Base-by-base conservation (phyloP, 2,888 invertebrate species). In the Agrotis ipsilon region DNA sequence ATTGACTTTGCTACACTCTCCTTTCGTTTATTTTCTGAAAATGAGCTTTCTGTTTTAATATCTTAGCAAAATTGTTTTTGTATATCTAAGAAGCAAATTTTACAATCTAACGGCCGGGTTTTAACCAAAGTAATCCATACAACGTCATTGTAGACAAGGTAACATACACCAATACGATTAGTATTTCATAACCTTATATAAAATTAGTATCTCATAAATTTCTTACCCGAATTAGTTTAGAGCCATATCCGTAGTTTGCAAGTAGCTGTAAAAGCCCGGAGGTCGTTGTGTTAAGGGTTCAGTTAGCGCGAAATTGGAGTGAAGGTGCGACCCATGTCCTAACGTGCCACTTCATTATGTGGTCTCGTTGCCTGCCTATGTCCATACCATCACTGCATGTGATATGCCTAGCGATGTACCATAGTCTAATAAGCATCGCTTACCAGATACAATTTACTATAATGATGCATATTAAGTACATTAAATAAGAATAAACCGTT, bases 311-410 rank as follows among this genome's bases (percentile, higher is more conserved):
- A 93, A 93, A 93, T 93, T 92, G 92, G 90, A 90, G 89, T 89
- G 90, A 81, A 90, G 90, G 89, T 90, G 89, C 88, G 88, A 88
- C 89, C 91, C 90, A 88, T 89, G 89, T 87, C 90, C 92, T 92
- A 92, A 93, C 92, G 91, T 86, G 92, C 88, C 92, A 92, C 92
- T 94, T 94, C 93, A 94, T 94, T 94, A 94, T 89, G 87, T 87
- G 87, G 87, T 90, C 92, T 93, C 92, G 91, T 94, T 94, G 92
- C 90, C 88, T 85, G 86, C 89, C 88, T 86, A 84, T 87, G 83
- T 84, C 86, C 85, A 88, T 87, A 85, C 80, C 85, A 86, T 85
- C 86, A 84, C 82, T 70, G 49, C 39, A 51, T 74, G 54, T 51
- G 52, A 68, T 58, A 63, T 52, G 46, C 71, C 59, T 73, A 32